These are phyloP conservation scores for Eleutherodactylus coqui DNA, from an alignment of 2,797 vertebrate genomes.

Conservation along the genomic window DNA sequence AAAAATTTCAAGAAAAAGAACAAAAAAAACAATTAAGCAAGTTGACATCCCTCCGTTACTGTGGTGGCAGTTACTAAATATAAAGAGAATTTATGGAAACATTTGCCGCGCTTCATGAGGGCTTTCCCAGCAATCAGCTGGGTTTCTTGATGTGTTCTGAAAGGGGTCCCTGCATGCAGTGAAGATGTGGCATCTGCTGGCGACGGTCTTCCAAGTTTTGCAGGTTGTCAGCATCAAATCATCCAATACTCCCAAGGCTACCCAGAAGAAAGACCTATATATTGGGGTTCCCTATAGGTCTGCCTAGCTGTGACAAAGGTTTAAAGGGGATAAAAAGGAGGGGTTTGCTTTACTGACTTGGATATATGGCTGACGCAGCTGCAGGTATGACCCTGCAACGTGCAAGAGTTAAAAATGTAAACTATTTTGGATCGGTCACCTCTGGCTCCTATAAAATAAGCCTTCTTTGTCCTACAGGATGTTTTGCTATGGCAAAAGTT, in stretches of 20 bases:
- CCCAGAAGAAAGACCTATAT: not conserved
- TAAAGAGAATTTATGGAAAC: conserved; percentile 14
- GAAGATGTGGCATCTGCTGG: conserved; percentile 17
- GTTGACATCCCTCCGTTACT: conserved; percentile 27
- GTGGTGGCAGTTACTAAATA: conserved; percentile 25
- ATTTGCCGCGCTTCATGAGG: conserved; percentile 2
- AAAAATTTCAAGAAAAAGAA: not conserved
- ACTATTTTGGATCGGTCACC: conserved; percentile 81
- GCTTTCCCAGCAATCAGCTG: conserved; percentile 13
- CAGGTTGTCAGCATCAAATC: conserved; percentile 27
- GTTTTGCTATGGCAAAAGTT: conserved; percentile 74
- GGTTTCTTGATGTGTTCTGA: conserved; percentile 30
- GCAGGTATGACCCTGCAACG: conserved; percentile 75
- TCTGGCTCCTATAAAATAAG: conserved; percentile 80
- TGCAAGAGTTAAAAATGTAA: conserved; percentile 80
- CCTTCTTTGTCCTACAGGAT: conserved; percentile 68
- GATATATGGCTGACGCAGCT: conserved; percentile 80
- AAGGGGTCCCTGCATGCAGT: not conserved
- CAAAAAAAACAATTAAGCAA: conserved; percentile 28
- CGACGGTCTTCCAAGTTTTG: not conserved
- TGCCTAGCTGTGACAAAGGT: not conserved
- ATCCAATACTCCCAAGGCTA: not conserved
- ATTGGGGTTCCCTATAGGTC: conserved; percentile 20
- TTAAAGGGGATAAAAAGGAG: not conserved
- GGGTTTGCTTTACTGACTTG: conserved; percentile 72